Conservation (phyloP, 2,888 invertebrate species). For the Drosophila flavopinicola region DNA sequence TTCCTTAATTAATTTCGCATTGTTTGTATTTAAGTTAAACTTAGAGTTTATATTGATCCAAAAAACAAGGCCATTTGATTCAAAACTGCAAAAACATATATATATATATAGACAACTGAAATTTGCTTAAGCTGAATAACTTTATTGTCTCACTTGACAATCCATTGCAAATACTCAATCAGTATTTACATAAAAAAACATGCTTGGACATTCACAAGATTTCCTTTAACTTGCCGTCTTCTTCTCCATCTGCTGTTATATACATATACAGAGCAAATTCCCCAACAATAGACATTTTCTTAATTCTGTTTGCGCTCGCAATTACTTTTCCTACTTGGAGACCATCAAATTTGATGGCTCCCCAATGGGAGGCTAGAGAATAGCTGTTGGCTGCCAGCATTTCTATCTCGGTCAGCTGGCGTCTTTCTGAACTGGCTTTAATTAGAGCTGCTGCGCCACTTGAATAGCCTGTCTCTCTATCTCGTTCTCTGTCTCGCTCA, state of each 20-base stretch:
- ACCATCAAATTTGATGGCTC: constrained; percentile 53
- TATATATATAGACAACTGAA: too few relatives aligned
- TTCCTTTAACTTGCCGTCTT: not conserved
- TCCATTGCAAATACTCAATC: constrained; percentile 4
- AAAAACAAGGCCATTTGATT: too few relatives aligned
- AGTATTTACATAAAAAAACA: constrained; percentile 28
- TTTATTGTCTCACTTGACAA: constrained; percentile 1
- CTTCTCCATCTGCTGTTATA: not conserved
- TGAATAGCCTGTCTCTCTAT: constrained; percentile 6
- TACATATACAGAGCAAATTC: constrained; percentile 10
- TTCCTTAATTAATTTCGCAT: too few relatives aligned
- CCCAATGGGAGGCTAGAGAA: constrained; percentile 33
- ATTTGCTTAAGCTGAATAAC: too few relatives aligned
- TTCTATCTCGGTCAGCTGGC: constrained; percentile 34
- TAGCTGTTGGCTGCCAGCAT: constrained; percentile 17
- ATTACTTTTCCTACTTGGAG: constrained; percentile 49
- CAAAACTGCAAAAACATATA: too few relatives aligned
- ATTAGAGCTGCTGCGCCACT: constrained; percentile 40
- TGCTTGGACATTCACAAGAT: not conserved
- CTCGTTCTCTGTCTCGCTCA: constrained; percentile 3
- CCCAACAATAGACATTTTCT: constrained; percentile 43
- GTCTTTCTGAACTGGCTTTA: constrained; percentile 34
- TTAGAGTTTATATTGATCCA: too few relatives aligned
- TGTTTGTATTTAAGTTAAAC: too few relatives aligned
- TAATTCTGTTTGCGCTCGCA: constrained; percentile 53